Evolutionary conservation across 1,140 invertebrate genomes (phyloP), one percentile per base, ranked within the genome.

Genomic region (Holcopasites calliopsidis): DNA sequence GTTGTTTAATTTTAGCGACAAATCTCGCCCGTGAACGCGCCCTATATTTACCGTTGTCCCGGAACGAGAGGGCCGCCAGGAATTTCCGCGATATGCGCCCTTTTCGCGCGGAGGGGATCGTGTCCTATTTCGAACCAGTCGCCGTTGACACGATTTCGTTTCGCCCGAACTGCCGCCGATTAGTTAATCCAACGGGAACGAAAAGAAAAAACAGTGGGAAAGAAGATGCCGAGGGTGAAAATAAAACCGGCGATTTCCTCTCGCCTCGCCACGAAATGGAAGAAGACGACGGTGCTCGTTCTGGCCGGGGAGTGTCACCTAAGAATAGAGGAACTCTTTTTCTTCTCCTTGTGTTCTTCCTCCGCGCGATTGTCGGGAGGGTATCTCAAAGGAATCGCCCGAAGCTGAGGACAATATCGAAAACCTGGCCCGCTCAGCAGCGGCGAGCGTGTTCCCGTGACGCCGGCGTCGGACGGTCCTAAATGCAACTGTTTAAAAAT

Each of bases 291-390:
- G 49, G 31, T 58, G 49, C 10, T 35, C 23, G 62, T 16, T 26
- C 31, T 69, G 66, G 83, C 82, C 69, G 68, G 60, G 78, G 81
- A 84, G 83, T 80, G 75, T 65, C 61, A 54, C 50, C 85, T 89
- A 89, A 88, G 82, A 90, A 89, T 90, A 90, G 85, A 86, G 83
- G 61, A 83, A 79, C 86, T 83, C 66, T 85, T 80, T 85, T 79
- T 70, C 57, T 47, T 47, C 60, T 77, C 23, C 18, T 18, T 65
- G 69, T 70, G 68, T 71, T 69, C 83, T 85, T 86, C 69, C 76
- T 74, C 52, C 79, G 74, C 49, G 52, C 78, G 81, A 85, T 84
- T 85, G 68, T 80, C 44, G 50, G 21, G 21, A 16, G 38, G 23
- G 26, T 44, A 6, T 16, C 5, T 5, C n/a, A 1, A 18, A n/a